Base-by-base conservation (phyloP, 2,113 vertebrate species). In the Triplophysa dalaica region DNA sequence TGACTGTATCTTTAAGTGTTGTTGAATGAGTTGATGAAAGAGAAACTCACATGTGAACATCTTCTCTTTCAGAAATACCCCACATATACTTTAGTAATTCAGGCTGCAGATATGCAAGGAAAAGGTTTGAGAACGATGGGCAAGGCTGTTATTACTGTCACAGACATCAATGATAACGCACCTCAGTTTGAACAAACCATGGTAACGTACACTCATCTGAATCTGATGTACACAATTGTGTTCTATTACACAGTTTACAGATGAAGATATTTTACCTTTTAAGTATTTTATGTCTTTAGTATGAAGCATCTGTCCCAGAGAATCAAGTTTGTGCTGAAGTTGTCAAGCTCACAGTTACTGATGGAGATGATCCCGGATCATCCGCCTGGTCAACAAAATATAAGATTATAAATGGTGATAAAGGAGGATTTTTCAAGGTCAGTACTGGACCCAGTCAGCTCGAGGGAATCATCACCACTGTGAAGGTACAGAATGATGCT, bases 81-180 rank as follows among this genome's bases (percentile, higher is more conserved):
- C 26, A 65, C 63, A 5, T 95, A 95, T 78, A 93, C 89, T 0
- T 85, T 95, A 88, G 58, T 85, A 29, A 83, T 95, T 73, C 87
- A 88, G 61, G 94, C 93, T 69, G 88, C 93, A 0, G 94, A 95
- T 70, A 82, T 89, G 70, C 52, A 90, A 13, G 94, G 94, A 0
- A 0, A 0, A 0, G 94, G 94, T 56, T 83, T 87, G 1, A 29
- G 70, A 21, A 86, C 64, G 9, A 87, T 82, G 0, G 92, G 88
- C 26, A 93, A 45, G 0, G 94, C 93, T 0, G 16, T 93, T 22
- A 92, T 96, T 76, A 86, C 87, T 0, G 82, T 96, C 78, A 83
- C 69, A 0, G 93, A 95, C 0, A 70, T 63, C 65, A 98, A 98
- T 0, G 96, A 97, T 88, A 94, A 96, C 1, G 26, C 90, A 38